Percentiles rank a stretch among this genome's conserved stretches.
These are phyloP conservation scores for Luehdorfia chinensis DNA, from an alignment of 1,140 invertebrate genomes.

Conservation along the genomic window DNA sequence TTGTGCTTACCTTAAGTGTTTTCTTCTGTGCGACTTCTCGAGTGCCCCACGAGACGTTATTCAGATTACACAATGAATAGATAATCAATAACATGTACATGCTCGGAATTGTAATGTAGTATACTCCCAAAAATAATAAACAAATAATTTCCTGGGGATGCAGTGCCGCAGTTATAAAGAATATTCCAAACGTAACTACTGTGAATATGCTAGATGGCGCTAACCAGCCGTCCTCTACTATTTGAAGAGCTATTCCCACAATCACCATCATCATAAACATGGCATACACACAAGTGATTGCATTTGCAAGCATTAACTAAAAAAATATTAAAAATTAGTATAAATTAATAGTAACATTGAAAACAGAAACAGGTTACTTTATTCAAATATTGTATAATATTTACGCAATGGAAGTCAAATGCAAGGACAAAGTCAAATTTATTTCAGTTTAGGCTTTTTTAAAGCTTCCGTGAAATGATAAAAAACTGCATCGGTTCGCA, in stretches of 20 bases:
- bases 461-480: no score
- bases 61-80: conserved; percentile 93
- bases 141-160: conserved; percentile 92
- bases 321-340: conserved; percentile 38
- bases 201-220: conserved; percentile 90
- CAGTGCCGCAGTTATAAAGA: conserved; percentile 79
- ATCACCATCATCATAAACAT: conserved; percentile 96
- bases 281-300: conserved; percentile 94
- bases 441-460: no score
- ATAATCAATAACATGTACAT: conserved; percentile 96
- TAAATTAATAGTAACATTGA: conserved; percentile 3
- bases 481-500: no score
- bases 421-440: no score
- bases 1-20: conserved; percentile 91
- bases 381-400: no score
- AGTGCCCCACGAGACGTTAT: conserved; percentile 95
- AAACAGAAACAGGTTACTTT: not conserved
- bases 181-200: conserved; percentile 77
- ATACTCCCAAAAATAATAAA: conserved; percentile 87
- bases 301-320: conserved; percentile 93
- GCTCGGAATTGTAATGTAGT: conserved; percentile 94
- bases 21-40: conserved; percentile 81
- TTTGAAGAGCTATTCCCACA: conserved; percentile 90
- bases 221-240: conserved; percentile 86
- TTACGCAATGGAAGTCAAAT: no score